Evolutionary conservation across 2,888 invertebrate genomes (phyloP).

Genomic region (Macrophya annulata): DNA sequence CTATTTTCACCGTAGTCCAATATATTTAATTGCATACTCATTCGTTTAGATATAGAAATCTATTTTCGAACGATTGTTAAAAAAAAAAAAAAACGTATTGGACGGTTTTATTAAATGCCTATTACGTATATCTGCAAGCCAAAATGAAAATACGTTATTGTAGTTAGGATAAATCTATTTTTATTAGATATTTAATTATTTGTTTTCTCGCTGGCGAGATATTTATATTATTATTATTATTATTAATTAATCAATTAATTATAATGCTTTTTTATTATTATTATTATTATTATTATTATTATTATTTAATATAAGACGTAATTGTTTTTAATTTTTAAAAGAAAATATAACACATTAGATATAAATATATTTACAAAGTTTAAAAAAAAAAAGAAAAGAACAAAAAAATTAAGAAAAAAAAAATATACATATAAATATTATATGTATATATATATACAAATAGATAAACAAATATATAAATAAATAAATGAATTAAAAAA

Average conservation of each 20-base stretch:
- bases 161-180: conserved; percentile 55
- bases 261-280: background rate
- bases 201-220: conserved; percentile 54
- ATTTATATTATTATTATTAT: conserved; percentile 1
- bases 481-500: background rate
- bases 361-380: conserved; percentile 12
- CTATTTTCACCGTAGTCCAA: background rate
- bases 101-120: conserved; percentile 23
- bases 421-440: no score
- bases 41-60: background rate
- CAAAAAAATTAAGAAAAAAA: no score
- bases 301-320: background rate
- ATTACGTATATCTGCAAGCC: conserved; percentile 20
- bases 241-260: background rate
- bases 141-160: conserved; percentile 23
- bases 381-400: background rate
- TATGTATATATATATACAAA: no score
- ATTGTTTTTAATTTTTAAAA: conserved; percentile 13
- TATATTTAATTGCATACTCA: background rate
- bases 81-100: background rate
- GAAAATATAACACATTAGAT: background rate
- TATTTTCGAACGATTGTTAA: background rate
- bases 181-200: conserved; percentile 53
- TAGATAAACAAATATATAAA: conserved; percentile 1
- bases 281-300: background rate